Conservation (phyloP, 2,797 vertebrate genomes). For the Eospalax fontanierii region DNA sequence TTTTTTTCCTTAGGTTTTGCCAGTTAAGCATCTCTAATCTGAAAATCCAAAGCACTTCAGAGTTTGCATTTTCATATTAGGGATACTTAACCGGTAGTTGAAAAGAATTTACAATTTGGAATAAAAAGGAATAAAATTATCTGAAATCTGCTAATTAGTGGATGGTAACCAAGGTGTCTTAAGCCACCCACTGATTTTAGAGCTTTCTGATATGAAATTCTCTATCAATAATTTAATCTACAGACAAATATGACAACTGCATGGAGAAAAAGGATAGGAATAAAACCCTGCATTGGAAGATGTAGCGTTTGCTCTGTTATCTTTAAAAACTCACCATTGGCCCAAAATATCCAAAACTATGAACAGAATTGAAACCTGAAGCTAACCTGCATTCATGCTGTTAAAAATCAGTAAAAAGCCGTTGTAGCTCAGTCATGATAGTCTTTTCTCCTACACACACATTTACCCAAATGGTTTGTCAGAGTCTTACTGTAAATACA, state of each 20-base stretch:
- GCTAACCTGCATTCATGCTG: neutral
- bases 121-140: neutral
- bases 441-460: neutral
- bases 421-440: neutral
- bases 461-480: neutral
- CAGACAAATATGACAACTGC: neutral
- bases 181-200: slow-evolving; percentile 3
- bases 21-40: neutral
- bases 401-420: neutral
- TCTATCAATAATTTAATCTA: slow-evolving; percentile 22
- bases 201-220: neutral
- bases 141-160: slow-evolving; percentile 5
- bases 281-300: neutral
- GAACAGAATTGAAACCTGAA: neutral
- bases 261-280: neutral
- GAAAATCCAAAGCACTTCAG: neutral
- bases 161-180: neutral
- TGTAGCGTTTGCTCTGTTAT: neutral
- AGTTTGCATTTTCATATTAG: neutral
- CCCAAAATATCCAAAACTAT: neutral
- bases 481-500: neutral
- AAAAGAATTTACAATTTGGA: slow-evolving; percentile 17
- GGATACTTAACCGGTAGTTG: neutral
- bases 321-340: slow-evolving; percentile 1
- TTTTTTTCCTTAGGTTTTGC: neutral